Conservation (phyloP, 2,113 vertebrate genomes). For the Pachypanchax playfairii region DNA sequence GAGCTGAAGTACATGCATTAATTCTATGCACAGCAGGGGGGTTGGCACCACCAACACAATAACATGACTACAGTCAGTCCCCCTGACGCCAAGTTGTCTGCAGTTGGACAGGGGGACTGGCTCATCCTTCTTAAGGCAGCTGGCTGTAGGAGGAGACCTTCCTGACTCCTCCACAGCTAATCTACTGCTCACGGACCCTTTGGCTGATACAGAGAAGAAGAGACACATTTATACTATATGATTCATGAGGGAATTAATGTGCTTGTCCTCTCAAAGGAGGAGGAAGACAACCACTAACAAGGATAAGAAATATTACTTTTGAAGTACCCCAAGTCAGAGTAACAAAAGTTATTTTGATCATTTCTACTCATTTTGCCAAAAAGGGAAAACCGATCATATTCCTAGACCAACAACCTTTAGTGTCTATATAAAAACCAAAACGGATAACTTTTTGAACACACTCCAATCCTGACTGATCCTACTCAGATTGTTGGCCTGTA, state of each 20-base stretch:
- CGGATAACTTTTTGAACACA: conserved; percentile 21
- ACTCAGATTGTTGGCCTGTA: conserved; percentile 56
- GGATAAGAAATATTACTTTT: conserved; percentile 27
- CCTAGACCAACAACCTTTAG: not conserved
- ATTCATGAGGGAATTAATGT: conserved; percentile 62
- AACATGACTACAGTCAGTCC: conserved; percentile 58
- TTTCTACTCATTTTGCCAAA: not conserved
- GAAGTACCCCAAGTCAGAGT: not conserved
- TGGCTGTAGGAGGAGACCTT: conserved; percentile 51
- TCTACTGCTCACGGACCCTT: conserved; percentile 65
- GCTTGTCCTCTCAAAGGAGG: conserved; percentile 39
- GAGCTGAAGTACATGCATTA: conserved; percentile 31
- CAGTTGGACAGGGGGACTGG: conserved; percentile 63
- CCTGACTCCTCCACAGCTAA: conserved; percentile 70
- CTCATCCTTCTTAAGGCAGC: conserved; percentile 71
- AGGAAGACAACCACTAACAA: conserved; percentile 44
- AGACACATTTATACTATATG: conserved; percentile 50
- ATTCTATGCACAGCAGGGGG: conserved; percentile 54
- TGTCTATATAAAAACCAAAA: conserved; percentile 4
- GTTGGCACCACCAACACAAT: conserved; percentile 43
- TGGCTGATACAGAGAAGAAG: conserved; percentile 49
- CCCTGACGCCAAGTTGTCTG: conserved; percentile 67
- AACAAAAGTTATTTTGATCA: not conserved
- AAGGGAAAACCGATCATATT: not conserved
- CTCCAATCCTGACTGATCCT: conserved; percentile 32